A percentile compares a stretch with the other conserved stretches of the same genome.
Conservation (phyloP, 2,888 invertebrate species). For the Platycheirus rosarum region DNA sequence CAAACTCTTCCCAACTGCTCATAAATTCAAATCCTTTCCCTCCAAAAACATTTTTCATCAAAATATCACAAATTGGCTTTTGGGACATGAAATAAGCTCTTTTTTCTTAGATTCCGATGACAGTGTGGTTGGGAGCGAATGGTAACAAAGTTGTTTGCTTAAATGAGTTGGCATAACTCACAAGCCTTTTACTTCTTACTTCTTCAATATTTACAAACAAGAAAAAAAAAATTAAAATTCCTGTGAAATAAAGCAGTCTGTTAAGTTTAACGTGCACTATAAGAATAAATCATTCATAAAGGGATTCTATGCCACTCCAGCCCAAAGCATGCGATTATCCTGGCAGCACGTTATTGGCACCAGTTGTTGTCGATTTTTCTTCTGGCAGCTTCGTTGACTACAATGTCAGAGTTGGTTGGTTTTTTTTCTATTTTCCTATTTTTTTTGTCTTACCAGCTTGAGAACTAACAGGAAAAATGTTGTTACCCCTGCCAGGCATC, state of each 20-base stretch:
- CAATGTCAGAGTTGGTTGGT: conserved; percentile 65
- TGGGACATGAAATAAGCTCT: neutral
- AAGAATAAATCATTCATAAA: conserved; percentile 71
- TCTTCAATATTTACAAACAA: neutral
- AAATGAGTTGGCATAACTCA: conserved; percentile 37
- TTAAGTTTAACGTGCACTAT: conserved; percentile 67
- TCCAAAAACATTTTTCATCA: neutral
- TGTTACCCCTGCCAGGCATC: conserved; percentile 63
- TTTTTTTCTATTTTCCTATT: conserved; percentile 26
- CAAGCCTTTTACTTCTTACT: conserved; percentile 14
- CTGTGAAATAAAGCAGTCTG: conserved; percentile 49
- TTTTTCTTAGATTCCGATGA: neutral
- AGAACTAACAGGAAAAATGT: conserved; percentile 43
- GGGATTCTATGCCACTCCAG: conserved; percentile 36
- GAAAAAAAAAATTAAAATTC: conserved; percentile 10
- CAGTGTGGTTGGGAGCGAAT: neutral
- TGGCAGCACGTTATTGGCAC: conserved; percentile 70
- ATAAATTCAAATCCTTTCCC: too few species aligned
- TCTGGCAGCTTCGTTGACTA: conserved; percentile 63
- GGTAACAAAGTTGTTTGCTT: conserved; percentile 29
- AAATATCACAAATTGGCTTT: neutral
- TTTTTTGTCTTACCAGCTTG: conserved; percentile 1
- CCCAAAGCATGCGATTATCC: conserved; percentile 57
- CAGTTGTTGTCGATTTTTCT: conserved; percentile 73
- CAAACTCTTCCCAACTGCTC: too few species aligned